Evolutionary conservation across 1,140 invertebrate genomes (phyloP), one percentile per base, ranked within the genome.

Genomic region (Drosophila trapezifrons): DNA sequence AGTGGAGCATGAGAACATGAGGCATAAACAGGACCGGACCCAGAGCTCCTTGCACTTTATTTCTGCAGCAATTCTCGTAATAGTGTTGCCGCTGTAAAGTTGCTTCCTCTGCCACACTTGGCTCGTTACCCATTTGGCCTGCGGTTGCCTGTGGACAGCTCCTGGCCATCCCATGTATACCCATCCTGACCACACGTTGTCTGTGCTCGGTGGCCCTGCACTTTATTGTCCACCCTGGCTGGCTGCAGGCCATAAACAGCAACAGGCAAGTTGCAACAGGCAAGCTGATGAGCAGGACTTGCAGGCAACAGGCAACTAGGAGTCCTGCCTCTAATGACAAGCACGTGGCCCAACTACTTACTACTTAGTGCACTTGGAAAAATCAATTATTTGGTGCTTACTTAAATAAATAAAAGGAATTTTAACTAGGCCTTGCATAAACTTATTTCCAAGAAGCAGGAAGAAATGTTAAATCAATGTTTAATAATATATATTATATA

Each of bases 61-160:
- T 64, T n/a, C n/a, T 83, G 64, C 79, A 43, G 59, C 75, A 70
- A 86, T 87, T 86, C 86, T 76, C 83, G 67, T 87, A 86, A 87
- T 87, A 87, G 78, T 78, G 80, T 66, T 73, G 66, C 79, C 62
- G 69, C 42, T 62, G 43, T 35, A 76, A 66, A 69, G 42, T 76
- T 67, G 17, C 49, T 17, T 58, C 62, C 17, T 18, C 65, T 42
- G 64, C 18, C 20, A 45, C 67, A 71, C 51, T 58, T 71, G 52
- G 51, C 51, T 49, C 72, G 55, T 71, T 71, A 71, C 66, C 49
- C 66, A 71, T 75, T 66, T 69, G 45, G 32, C 57, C 45, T 70
- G 74, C 45, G 64, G 49, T 35, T 57, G 49, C 25, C 38, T 54
- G 55, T 49, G 74, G 63, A 54, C 73, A 77, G 51, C 47, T 57